Evolutionary conservation across 2,888 invertebrate species (phyloP).

Genomic region (Hydraecia micacea): DNA sequence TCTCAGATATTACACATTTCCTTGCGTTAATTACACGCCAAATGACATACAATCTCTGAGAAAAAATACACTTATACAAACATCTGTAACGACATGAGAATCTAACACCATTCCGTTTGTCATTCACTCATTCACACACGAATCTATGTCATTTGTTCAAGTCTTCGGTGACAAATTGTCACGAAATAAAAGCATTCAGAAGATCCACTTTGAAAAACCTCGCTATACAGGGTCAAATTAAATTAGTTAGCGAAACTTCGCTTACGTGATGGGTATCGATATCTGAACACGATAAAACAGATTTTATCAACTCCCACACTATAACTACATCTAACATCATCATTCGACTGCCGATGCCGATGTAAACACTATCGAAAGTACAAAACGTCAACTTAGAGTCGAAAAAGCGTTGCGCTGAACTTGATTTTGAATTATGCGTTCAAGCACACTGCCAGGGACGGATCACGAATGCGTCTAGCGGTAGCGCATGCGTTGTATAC

Average conservation of each 20-base stretch:
- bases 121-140: background rate
- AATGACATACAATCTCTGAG: background rate
- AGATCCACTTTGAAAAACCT: background rate
- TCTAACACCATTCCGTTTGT: background rate
- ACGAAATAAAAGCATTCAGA: slow-evolving; percentile 1
- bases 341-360: too few relatives aligned
- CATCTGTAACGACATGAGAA: slow-evolving; percentile 5
- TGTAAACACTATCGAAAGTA: too few relatives aligned
- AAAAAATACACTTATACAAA: slow-evolving; percentile 8
- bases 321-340: too few relatives aligned
- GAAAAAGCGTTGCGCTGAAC: too few relatives aligned
- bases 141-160: slow-evolving; percentile 30
- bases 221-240: too few relatives aligned
- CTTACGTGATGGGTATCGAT: too few relatives aligned
- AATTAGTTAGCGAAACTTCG: too few relatives aligned
- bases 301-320: too few relatives aligned
- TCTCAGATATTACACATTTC: background rate
- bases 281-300: too few relatives aligned
- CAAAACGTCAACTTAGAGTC: too few relatives aligned
- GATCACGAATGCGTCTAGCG: background rate
- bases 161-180: slow-evolving; percentile 5
- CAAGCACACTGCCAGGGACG: too few relatives aligned
- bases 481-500: background rate
- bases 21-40: background rate
- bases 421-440: background rate